Conservation (phyloP, 2,797 vertebrate genomes). For the Periparus ater region DNA sequence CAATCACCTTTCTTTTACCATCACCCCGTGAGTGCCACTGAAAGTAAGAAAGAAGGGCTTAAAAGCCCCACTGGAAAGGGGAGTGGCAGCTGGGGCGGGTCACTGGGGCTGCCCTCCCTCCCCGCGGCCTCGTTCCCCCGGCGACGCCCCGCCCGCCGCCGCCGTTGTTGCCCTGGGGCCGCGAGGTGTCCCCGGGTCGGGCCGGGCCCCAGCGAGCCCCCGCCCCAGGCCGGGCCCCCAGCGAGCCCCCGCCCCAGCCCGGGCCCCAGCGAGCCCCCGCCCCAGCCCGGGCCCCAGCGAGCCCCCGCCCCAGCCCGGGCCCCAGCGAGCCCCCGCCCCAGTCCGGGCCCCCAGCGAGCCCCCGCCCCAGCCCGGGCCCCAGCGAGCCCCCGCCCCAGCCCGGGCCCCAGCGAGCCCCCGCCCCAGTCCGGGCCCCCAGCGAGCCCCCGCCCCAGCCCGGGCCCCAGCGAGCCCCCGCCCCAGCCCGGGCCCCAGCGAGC, state of each 20-base stretch:
- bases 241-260: too few relatives aligned
- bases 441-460: too few relatives aligned
- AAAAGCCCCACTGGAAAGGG: rapidly evolving
- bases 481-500: background rate
- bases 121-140: background rate
- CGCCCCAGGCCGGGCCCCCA: too few relatives aligned
- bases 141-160: background rate
- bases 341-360: background rate
- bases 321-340: background rate
- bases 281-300: background rate
- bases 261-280: background rate
- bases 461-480: background rate
- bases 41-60: rapidly evolving
- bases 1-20: rapidly evolving
- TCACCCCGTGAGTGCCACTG: rapidly evolving
- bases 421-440: too few relatives aligned
- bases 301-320: background rate
- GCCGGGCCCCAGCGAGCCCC: too few relatives aligned
- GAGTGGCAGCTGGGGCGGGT: background rate
- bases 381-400: background rate
- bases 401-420: too few relatives aligned
- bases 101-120: background rate
- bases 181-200: background rate
- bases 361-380: too few relatives aligned
- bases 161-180: background rate